Conservation (phyloP, 2,797 vertebrate species). For the Phataginus tetradactyla region DNA sequence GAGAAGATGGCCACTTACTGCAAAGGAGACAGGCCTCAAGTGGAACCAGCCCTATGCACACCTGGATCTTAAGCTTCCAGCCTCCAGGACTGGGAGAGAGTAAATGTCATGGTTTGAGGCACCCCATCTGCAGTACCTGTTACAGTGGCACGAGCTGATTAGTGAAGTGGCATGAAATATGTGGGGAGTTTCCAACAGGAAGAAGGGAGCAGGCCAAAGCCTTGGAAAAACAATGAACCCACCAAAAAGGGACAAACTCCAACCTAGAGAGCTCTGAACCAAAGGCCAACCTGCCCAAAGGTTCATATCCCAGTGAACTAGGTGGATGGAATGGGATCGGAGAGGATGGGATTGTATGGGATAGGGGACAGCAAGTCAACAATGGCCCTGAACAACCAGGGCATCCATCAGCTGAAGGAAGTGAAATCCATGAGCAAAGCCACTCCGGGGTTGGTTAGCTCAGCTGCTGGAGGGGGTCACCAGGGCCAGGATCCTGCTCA, state of each 20-base stretch:
- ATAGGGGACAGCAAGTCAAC: neutral
- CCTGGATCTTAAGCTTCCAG: neutral
- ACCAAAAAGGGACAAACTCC: neutral
- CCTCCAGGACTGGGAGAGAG: neutral
- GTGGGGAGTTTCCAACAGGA: neutral
- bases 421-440: fast-evolving
- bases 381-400: fast-evolving
- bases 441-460: neutral
- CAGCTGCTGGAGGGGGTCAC: fast-evolving
- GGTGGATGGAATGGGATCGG: neutral
- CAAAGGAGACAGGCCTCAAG: neutral
- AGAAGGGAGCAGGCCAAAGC: neutral
- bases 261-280: neutral
- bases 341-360: fast-evolving
- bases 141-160: fast-evolving
- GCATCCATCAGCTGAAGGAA: fast-evolving
- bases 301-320: neutral
- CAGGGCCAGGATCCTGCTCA: neutral
- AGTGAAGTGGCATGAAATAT: fast-evolving
- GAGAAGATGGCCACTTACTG: fast-evolving
- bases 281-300: neutral
- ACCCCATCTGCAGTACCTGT: neutral
- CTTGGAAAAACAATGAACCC: neutral
- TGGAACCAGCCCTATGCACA: fast-evolving
- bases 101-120: fast-evolving